phyloP scores from a whole-genome alignment of 2,797 vertebrate genomes.

The Falco novaeseelandiae region DNA sequence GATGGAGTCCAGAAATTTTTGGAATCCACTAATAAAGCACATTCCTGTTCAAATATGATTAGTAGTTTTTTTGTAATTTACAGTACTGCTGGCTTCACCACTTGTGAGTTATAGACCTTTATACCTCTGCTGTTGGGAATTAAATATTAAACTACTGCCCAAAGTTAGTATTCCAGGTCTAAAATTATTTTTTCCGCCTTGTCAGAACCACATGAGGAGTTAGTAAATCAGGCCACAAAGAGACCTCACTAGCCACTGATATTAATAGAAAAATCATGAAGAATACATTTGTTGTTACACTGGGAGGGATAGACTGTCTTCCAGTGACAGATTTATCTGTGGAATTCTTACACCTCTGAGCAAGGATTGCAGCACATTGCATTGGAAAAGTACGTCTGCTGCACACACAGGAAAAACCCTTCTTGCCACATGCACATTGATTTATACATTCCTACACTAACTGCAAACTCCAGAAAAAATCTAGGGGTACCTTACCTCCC shows the following conservation, averaged over 20 bases:
- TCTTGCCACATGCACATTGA: neutral
- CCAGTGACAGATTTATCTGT: neutral
- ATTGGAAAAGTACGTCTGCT: rapidly evolving
- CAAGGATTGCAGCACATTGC: neutral
- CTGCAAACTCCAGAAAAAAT: neutral
- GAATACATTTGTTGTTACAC: neutral
- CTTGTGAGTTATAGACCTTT: neutral
- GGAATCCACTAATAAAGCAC: neutral
- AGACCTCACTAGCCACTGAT: neutral
- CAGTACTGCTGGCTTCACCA: neutral
- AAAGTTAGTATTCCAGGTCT: neutral
- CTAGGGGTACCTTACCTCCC: neutral
- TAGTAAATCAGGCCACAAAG: neutral
- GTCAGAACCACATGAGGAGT: neutral
- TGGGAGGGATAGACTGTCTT: neutral
- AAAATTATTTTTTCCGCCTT: neutral
- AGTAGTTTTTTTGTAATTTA: neutral
- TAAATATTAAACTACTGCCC: neutral
- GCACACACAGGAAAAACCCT: neutral
- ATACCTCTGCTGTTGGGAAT: neutral
- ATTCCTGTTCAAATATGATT: neutral
- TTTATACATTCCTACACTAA: neutral
- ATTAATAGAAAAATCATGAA: neutral
- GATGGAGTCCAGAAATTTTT: neutral
- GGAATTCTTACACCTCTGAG: neutral